Evolutionary conservation across 2,113 vertebrate species (phyloP).

Genomic region (Potamarius usumacintae): DNA sequence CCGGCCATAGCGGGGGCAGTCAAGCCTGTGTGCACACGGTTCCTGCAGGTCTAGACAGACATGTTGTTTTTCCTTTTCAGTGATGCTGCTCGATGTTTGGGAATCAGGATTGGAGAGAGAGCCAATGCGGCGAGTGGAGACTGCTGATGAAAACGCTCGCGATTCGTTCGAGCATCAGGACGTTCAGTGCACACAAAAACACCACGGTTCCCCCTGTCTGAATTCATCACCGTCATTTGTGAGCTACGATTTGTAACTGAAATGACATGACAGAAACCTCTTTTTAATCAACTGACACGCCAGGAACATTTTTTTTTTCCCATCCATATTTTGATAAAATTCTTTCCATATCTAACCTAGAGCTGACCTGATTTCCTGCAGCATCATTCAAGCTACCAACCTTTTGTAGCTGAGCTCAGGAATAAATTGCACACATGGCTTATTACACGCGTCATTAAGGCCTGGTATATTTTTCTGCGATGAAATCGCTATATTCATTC

Average conservation of each 20-base stretch:
- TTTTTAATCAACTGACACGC: background rate
- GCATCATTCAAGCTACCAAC: background rate
- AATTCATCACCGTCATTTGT: background rate
- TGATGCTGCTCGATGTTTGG: slow-evolving; percentile 29
- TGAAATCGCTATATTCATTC: background rate
- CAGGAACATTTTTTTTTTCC: background rate
- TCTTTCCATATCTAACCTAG: background rate
- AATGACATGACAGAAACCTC: background rate
- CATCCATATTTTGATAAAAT: background rate
- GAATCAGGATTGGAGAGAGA: slow-evolving; percentile 35
- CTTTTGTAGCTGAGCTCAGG: background rate
- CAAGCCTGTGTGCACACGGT: background rate
- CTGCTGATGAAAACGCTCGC: slow-evolving; percentile 53
- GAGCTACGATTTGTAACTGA: background rate
- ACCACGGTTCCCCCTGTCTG: slow-evolving; percentile 12
- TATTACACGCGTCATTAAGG: background rate
- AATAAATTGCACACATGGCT: background rate
- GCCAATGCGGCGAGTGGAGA: slow-evolving; percentile 49
- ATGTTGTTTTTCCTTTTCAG: slow-evolving; percentile 44
- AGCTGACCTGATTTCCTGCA: background rate
- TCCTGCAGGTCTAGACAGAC: slow-evolving; percentile 45
- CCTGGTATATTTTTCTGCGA: background rate
- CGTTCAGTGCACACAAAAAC: slow-evolving; percentile 13
- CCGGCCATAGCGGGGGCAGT: slow-evolving; percentile 13
- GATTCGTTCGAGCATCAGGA: slow-evolving; percentile 45